Conservation (phyloP, 1,140 invertebrate species). For the Globodera ellingtonae region DNA sequence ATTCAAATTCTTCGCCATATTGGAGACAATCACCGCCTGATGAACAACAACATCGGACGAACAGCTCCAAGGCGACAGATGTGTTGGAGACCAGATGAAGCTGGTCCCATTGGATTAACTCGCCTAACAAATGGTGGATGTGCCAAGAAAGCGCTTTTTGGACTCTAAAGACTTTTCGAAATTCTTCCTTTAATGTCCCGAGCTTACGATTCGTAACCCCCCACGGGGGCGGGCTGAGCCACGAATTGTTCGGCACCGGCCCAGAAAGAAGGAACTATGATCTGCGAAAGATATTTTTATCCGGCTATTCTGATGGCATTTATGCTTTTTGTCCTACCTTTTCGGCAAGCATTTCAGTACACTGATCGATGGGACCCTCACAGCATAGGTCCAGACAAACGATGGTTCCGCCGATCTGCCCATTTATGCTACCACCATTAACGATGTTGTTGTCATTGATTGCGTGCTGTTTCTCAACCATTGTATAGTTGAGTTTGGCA, state of each 20-base stretch:
- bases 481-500: too few species aligned
- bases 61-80: constrained; percentile 15
- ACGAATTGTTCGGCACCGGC: constrained; percentile 18
- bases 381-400: neutral
- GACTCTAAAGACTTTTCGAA: constrained; percentile 17
- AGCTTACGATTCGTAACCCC: constrained; percentile 6
- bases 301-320: neutral
- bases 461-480: too few species aligned
- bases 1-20: neutral
- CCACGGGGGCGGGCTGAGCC: neutral
- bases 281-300: neutral
- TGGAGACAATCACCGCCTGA: constrained; percentile 5
- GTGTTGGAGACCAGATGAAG: constrained; percentile 13
- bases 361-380: constrained; percentile 6
- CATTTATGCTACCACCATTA: too few species aligned
- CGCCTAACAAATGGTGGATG: constrained; percentile 16
- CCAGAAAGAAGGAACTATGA: constrained; percentile 10
- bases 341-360: constrained; percentile 2
- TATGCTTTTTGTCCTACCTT: neutral
- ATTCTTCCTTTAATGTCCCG: neutral
- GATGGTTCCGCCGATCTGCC: too few species aligned
- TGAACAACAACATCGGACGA: constrained; percentile 10
- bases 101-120: neutral
- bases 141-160: constrained; percentile 7
- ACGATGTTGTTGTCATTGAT: too few species aligned